Evolutionary conservation across 2,888 invertebrate genomes (phyloP).

Genomic region (Diabrotica balteata): DNA sequence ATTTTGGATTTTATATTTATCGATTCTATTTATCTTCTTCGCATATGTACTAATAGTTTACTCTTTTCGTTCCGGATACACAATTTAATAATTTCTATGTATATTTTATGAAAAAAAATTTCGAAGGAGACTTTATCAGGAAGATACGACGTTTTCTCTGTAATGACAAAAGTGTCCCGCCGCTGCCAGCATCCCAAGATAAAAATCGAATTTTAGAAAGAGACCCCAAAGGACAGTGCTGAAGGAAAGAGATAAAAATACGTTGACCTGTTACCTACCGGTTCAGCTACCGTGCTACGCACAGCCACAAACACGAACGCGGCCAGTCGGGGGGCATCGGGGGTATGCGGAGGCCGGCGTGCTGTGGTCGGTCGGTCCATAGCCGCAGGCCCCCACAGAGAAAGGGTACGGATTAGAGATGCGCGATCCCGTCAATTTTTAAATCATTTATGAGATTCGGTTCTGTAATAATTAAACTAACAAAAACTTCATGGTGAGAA

Average conservation of each 20-base stretch:
- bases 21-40: too few relatives aligned
- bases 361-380: constrained; percentile 33
- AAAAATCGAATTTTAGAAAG: constrained; percentile 52
- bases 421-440: too few relatives aligned
- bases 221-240: constrained; percentile 53
- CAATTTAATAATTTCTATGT: too few relatives aligned
- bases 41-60: too few relatives aligned
- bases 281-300: constrained; percentile 65
- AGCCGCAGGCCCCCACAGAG: constrained; percentile 24
- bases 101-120: too few relatives aligned
- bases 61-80: too few relatives aligned
- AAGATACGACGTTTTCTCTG: too few relatives aligned
- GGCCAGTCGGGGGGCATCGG: constrained; percentile 56
- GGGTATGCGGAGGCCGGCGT: constrained; percentile 21
- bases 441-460: too few relatives aligned
- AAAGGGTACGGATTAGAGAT: not conserved
- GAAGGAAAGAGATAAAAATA: constrained; percentile 62
- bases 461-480: too few relatives aligned
- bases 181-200: constrained; percentile 22
- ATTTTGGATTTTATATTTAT: too few relatives aligned
- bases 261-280: constrained; percentile 69
- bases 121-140: too few relatives aligned
- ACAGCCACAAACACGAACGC: constrained; percentile 52
- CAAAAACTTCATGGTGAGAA: too few relatives aligned
- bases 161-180: constrained; percentile 7